Evolutionary conservation across 1,140 invertebrate genomes (phyloP), one percentile per base, ranked within the genome.

Genomic region (Colletes gigas): DNA sequence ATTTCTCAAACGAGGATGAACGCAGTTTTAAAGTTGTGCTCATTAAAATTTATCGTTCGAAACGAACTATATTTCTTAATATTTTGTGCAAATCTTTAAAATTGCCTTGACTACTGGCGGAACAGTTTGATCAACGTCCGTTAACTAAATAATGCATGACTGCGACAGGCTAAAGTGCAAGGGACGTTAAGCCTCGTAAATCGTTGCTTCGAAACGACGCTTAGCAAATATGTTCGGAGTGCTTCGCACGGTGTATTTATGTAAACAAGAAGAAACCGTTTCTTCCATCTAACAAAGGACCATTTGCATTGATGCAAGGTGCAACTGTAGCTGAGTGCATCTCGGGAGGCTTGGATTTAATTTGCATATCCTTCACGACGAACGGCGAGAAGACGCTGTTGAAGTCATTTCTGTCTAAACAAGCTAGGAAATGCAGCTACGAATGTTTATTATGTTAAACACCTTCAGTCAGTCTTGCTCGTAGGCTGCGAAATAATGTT

Each of bases 361-460:
- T 81, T 81, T 81, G 72, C 78, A 81, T 81, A 76, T 76, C 55
- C 72, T 81, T 19, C 60, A 63, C 19, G 54, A 54, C n/a, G 54
- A 39, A 50, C 14, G 4, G 57, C 55, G 19, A 47, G 78, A 76
- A 68, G 72, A 76, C 70, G 50, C 10, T 63, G 47, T 30, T 68
- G 71, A 14, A 67, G 71, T 80, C 54, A 57, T 52, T 62, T 70
- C 60, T 62, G 54, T 19, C 55, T 57, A 47, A n/a, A n/a, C 70
- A 54, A 52, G n/a, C 57, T 47, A 15, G 59, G 47, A 63, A 71
- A 44, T 41, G 59, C 68, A 50, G 41, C 68, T 57, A 65, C 77
- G 77, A 62, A 73, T 79, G 77, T 79, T 79, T 79, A 71, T 73
- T 79, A 79, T 79, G 69, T 79, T 72, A 79, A 79, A 79, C 70